A percentile compares a stretch with the other conserved stretches of the same genome.
phyloP scores from a whole-genome alignment of 2,797 vertebrate genomes.

The Amazonetta brasiliensis region DNA sequence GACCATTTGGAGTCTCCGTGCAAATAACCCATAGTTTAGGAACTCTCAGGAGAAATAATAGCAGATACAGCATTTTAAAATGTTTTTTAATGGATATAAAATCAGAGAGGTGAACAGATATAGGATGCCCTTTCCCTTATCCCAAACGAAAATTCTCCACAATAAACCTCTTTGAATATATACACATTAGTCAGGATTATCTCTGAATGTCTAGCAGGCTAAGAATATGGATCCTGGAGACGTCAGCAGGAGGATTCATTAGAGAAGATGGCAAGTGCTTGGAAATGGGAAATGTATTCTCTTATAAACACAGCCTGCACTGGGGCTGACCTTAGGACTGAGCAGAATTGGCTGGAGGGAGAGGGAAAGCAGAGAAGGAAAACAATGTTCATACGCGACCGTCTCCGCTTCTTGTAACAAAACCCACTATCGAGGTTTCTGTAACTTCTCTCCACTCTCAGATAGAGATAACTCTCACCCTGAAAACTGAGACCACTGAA shows the following conservation, averaged over 20 bases:
- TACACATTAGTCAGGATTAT: conserved; percentile 73
- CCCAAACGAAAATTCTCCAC: not conserved
- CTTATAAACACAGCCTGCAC: conserved; percentile 69
- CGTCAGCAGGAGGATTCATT: conserved; percentile 60
- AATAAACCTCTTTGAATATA: conserved; percentile 44
- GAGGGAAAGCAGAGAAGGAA: conserved; percentile 9
- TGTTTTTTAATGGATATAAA: conserved; percentile 47
- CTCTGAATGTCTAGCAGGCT: conserved; percentile 32
- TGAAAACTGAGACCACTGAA: not conserved
- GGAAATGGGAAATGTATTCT: conserved; percentile 56
- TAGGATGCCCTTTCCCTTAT: conserved; percentile 41
- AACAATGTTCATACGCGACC: not conserved
- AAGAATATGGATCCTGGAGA: conserved; percentile 58
- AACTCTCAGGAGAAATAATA: conserved; percentile 21
- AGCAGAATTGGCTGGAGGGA: conserved; percentile 32
- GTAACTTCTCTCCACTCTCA: not conserved
- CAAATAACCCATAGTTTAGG: not conserved
- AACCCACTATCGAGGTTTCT: not conserved
- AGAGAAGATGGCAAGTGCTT: conserved; percentile 58
- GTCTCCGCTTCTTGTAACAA: not conserved
- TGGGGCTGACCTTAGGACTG: conserved; percentile 53
- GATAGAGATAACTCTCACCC: not conserved
- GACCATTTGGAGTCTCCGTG: not conserved
- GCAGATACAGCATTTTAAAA: not conserved
- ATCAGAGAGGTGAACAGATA: conserved; percentile 56